These are phyloP conservation scores for Tolmerus cingulatus DNA, from an alignment of 2,888 invertebrate genomes.

Conservation along the genomic window DNA sequence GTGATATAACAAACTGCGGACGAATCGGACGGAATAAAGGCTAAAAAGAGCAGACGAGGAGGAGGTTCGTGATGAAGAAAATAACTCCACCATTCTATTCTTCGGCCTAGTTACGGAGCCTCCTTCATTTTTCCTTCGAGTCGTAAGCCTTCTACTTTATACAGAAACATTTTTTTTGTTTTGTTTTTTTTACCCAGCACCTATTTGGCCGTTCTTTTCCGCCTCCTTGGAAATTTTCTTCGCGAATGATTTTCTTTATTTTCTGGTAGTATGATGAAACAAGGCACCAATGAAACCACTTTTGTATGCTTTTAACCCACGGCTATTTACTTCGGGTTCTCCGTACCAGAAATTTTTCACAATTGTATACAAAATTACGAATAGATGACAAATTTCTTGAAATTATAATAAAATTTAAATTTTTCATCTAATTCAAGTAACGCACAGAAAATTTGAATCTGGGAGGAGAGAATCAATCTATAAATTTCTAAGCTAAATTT, in stretches of 20 bases:
- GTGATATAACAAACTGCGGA: not conserved
- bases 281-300: not conserved
- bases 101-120: not conserved
- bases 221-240: not conserved
- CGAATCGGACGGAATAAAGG: not conserved
- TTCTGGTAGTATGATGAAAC: not conserved
- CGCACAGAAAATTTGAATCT: too few relatives aligned
- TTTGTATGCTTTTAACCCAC: constrained; percentile 3
- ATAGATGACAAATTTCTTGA: too few relatives aligned
- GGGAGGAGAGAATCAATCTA: too few relatives aligned
- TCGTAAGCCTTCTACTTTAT: not conserved
- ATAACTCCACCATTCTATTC: not conserved
- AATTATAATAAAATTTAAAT: too few relatives aligned
- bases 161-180: not conserved
- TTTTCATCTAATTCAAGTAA: too few relatives aligned
- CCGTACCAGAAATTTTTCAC: too few relatives aligned
- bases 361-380: too few relatives aligned
- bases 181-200: not conserved
- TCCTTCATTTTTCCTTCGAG: constrained; percentile 20
- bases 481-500: too few relatives aligned
- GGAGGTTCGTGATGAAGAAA: not conserved
- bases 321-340: not conserved
- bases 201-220: not conserved
- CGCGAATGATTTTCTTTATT: not conserved
- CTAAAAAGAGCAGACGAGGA: too few relatives aligned